These are phyloP conservation scores for Pagetopsis macropterus DNA, from an alignment of 2,797 vertebrate species.

Conservation along the genomic window DNA sequence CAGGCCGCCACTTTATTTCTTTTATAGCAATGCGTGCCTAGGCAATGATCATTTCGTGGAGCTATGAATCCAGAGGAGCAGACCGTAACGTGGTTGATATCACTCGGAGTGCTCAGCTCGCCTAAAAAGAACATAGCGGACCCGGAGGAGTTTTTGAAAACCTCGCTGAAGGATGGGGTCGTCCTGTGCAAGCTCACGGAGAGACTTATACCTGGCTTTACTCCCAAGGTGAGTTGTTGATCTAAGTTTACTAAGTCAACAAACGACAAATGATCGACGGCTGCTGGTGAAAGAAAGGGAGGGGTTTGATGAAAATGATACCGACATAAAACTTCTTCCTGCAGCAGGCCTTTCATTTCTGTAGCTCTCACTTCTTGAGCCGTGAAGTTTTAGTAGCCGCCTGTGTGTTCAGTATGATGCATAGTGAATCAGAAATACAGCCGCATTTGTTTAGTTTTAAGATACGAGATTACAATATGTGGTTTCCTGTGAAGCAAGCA, in stretches of 20 bases:
- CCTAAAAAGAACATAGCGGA: conserved; percentile 95
- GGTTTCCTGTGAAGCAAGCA: conserved; percentile 68
- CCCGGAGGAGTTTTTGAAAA: conserved; percentile 92
- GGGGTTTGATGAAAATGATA: conserved; percentile 64
- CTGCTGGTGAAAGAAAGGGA: conserved; percentile 47
- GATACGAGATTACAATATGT: conserved; percentile 20
- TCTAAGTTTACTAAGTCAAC: conserved; percentile 24
- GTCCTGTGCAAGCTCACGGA: conserved; percentile 93
- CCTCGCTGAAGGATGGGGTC: conserved; percentile 92
- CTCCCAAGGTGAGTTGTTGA: conserved; percentile 88
- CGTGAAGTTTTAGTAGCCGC: conserved; percentile 10
- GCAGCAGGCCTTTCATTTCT: conserved; percentile 46
- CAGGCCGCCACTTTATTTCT: conserved; percentile 57
- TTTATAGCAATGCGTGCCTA: conserved; percentile 56
- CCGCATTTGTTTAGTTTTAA: not conserved
- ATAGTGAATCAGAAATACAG: not conserved
- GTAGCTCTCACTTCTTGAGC: not conserved
- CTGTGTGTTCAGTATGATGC: not conserved
- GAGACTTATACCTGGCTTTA: conserved; percentile 88
- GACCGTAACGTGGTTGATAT: conserved; percentile 97
- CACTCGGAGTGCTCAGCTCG: conserved; percentile 94
- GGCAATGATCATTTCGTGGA: conserved; percentile 62
- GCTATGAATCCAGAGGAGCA: conserved; percentile 96
- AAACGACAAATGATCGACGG: conserved; percentile 34
- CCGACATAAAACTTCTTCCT: conserved; percentile 47